A percentile compares a stretch with the other conserved stretches of the same genome.
Evolutionary conservation across 2,888 invertebrate species (phyloP).

Genomic region (Drosophila differens): DNA sequence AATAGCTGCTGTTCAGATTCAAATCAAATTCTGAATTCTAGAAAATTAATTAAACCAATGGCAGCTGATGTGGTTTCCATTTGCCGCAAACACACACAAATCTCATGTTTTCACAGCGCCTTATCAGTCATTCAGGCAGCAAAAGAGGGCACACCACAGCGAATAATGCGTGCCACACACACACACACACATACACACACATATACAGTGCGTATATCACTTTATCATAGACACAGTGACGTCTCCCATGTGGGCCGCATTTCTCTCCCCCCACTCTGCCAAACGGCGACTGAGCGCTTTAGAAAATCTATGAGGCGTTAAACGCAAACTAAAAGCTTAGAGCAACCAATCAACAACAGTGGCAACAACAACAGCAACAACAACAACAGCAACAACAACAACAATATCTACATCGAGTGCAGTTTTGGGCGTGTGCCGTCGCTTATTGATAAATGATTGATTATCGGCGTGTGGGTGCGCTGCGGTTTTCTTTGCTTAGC

Average conservation of each 20-base stretch:
- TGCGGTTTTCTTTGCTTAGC: constrained; percentile 72
- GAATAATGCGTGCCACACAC: constrained; percentile 62
- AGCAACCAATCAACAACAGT: constrained; percentile 56
- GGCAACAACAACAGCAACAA: constrained; percentile 28
- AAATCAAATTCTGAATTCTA: constrained; percentile 69
- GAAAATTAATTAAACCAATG: constrained; percentile 78
- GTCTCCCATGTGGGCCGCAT: constrained; percentile 51
- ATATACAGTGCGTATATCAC: constrained; percentile 40
- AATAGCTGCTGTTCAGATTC: constrained; percentile 57
- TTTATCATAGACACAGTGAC: constrained; percentile 64
- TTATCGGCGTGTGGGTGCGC: constrained; percentile 72
- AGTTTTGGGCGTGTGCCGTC: constrained; percentile 70
- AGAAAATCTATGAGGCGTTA: constrained; percentile 76
- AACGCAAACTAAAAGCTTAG: constrained; percentile 78
- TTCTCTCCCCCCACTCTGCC: not conserved
- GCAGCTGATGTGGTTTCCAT: constrained; percentile 56
- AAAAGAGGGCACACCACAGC: constrained; percentile 51
- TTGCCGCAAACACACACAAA: constrained; percentile 29
- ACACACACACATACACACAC: constrained; percentile 17
- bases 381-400: constrained; percentile 5
- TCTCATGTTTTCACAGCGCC: constrained; percentile 44
- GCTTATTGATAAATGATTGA: constrained; percentile 79
- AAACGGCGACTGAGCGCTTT: constrained; percentile 57
- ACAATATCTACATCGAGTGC: constrained; percentile 35
- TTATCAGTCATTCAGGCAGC: constrained; percentile 52